phyloP scores from a whole-genome alignment of 2,797 vertebrate genomes.

The Discoglossus pictus region DNA sequence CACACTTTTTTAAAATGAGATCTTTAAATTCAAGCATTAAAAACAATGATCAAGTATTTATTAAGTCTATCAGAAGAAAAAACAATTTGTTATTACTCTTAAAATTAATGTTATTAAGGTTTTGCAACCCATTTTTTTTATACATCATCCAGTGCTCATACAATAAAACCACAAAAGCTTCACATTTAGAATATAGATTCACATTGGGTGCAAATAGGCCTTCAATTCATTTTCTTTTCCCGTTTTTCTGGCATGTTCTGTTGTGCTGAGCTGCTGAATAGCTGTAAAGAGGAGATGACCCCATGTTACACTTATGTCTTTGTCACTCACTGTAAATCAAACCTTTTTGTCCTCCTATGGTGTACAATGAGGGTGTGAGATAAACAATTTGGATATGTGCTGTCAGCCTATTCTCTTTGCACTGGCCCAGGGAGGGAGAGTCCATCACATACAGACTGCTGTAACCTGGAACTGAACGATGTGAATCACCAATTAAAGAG shows the following conservation, averaged over 20 bases:
- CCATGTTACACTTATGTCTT: constrained; percentile 71
- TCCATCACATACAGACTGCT: constrained; percentile 19
- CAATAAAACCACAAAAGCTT: too few relatives aligned
- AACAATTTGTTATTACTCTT: too few relatives aligned
- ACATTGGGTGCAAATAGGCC: background rate
- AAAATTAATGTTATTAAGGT: too few relatives aligned
- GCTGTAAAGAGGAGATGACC: constrained; percentile 62
- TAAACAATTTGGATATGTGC: constrained; percentile 63
- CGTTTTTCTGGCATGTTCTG: constrained; percentile 47
- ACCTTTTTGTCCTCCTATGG: constrained; percentile 69
- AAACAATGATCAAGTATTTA: too few relatives aligned
- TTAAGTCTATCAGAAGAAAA: too few relatives aligned
- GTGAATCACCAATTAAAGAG: constrained; percentile 18
- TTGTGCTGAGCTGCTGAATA: constrained; percentile 60
- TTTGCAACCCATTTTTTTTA: too few relatives aligned
- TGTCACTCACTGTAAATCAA: constrained; percentile 71
- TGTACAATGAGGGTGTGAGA: constrained; percentile 66
- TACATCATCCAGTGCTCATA: too few relatives aligned
- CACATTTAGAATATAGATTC: background rate
- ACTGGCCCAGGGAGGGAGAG: constrained; percentile 17
- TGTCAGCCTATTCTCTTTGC: constrained; percentile 62
- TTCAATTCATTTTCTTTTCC: constrained; percentile 14
- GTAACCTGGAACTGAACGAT: constrained; percentile 20
- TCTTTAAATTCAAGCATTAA: too few relatives aligned
- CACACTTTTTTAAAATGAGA: too few relatives aligned